A percentile compares a stretch with the other conserved stretches of the same genome.
phyloP scores from a whole-genome alignment of 2,888 invertebrate genomes.

The Mactromeris polynyma region DNA sequence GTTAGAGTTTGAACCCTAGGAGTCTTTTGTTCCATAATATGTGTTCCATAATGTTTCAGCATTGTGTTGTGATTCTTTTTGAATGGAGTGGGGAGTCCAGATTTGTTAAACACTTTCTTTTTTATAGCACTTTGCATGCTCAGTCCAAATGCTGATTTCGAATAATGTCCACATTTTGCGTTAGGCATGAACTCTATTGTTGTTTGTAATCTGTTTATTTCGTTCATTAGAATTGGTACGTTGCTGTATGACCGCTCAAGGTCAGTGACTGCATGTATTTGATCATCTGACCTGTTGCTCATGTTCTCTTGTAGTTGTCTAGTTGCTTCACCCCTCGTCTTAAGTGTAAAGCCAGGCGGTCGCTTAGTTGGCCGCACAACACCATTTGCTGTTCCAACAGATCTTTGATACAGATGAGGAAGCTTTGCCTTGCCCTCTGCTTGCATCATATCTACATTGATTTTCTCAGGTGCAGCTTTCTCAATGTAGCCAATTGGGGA shows the following conservation, averaged over 20 bases:
- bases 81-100: conserved; percentile 56
- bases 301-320: conserved; percentile 50
- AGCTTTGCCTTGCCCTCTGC: neutral
- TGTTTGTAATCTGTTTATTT: conserved; percentile 52
- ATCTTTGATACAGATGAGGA: conserved; percentile 17
- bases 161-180: conserved; percentile 47
- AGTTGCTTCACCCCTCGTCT: conserved; percentile 68
- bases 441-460: conserved; percentile 26
- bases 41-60: conserved; percentile 63
- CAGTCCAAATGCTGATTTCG: conserved; percentile 60
- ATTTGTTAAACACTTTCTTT: conserved; percentile 61
- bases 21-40: conserved; percentile 52
- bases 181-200: conserved; percentile 38
- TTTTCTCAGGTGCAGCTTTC: conserved; percentile 35
- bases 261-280: conserved; percentile 53
- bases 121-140: conserved; percentile 65
- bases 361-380: conserved; percentile 2
- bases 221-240: conserved; percentile 66
- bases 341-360: conserved; percentile 32
- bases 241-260: conserved; percentile 68
- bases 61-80: conserved; percentile 62
- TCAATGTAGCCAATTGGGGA: neutral
- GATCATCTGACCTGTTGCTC: conserved; percentile 54
- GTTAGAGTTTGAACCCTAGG: neutral
- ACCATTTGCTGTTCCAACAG: conserved; percentile 33